Conservation (phyloP, 2,113 vertebrate species). For the Eonycteris spelaea region DNA sequence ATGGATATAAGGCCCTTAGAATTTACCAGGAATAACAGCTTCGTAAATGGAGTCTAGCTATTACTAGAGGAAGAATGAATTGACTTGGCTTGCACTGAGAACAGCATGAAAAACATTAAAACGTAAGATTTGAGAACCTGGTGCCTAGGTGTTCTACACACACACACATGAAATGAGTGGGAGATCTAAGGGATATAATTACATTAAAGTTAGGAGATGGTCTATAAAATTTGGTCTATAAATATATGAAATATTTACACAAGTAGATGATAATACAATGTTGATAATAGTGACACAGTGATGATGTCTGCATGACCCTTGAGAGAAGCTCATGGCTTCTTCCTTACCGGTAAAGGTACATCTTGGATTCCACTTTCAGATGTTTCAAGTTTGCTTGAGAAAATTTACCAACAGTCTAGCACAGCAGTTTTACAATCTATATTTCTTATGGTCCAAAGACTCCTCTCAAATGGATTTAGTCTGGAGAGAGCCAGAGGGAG, state of each 20-base stretch:
- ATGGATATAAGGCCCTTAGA: not conserved
- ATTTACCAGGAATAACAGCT: not conserved
- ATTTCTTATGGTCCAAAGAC: not conserved
- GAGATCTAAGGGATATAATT: not conserved
- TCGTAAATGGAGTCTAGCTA: not conserved
- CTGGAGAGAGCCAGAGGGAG: not conserved
- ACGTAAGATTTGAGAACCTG: not conserved
- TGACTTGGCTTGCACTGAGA: not conserved
- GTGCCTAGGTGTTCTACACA: too few species aligned
- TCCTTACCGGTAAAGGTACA: not conserved
- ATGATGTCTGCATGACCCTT: too few species aligned
- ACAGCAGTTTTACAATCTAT: not conserved
- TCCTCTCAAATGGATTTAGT: not conserved
- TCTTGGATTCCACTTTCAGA: not conserved
- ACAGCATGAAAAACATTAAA: not conserved
- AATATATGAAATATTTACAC: not conserved
- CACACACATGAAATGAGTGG: too few species aligned
- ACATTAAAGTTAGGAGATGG: not conserved
- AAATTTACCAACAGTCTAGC: not conserved
- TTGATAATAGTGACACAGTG: too few species aligned
- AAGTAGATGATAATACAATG: not conserved
- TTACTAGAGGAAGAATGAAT: not conserved
- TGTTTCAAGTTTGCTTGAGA: not conserved
- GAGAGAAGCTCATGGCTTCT: not conserved
- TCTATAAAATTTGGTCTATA: not conserved